Evolutionary conservation across 2,113 vertebrate species (phyloP), one percentile per base, ranked within the genome.

Genomic region (Chaenogobius annularis): DNA sequence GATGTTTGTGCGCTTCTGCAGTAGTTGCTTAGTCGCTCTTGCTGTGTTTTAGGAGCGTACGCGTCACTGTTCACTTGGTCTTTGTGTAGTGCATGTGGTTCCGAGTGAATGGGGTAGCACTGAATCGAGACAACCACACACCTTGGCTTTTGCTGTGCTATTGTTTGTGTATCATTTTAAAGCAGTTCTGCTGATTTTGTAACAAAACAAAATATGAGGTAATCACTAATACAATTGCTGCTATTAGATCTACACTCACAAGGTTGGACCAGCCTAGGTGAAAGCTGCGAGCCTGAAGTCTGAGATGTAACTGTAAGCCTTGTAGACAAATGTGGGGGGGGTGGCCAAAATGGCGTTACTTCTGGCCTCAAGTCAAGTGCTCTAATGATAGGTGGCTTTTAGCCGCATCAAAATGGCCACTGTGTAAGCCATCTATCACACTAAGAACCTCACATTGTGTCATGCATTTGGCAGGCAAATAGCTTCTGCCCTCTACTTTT

Each of bases 401-500:
- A 69, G 83, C 76, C 48, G 22, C 66, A 78, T 81, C 78, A 79
- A 80, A 88, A 89, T 83, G 78, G 75, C 83, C 86, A 80, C 83
- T 89, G n/a, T 87, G 85, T 88, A 77, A 78, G 70, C 61, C 23
- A 44, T 86, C 76, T 86, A 82, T 88, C 78, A 75, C 75, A 73
- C 80, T 85, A 85, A 89, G 87, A 89, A 82, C 83, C 69, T 65
- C 52, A 73, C 73, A 70, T 85, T 86, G 78, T 87, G 80, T 83
- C 79, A n/a, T n/a, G n/a, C 75, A 78, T 80, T 86, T 82, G 84
- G 80, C 55, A 76, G 79, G 77, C 80, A 76, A 80, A 78, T 76
- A 46, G 76, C 75, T 81, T 81, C 69, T 86, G 79, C n/a, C 80
- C 72, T 66, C 1, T 31, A 63, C 75, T 73, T 66, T 44, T 59